These are phyloP conservation scores for Passer domesticus DNA, from an alignment of 2,113 vertebrate genomes.

Conservation along the genomic window DNA sequence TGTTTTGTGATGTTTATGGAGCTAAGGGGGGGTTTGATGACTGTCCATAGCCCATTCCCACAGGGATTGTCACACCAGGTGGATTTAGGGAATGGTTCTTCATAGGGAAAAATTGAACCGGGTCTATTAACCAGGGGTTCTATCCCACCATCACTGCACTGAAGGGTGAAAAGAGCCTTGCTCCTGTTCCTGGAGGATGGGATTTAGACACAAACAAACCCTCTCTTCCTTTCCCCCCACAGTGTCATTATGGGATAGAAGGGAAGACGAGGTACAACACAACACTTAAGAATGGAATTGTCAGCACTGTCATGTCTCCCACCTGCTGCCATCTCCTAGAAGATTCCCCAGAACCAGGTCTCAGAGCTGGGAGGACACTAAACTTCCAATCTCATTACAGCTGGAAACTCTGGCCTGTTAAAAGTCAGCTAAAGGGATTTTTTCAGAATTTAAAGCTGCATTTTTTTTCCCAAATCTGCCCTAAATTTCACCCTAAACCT, in stretches of 20 bases:
- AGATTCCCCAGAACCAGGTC: not conserved
- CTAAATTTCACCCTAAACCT: not conserved
- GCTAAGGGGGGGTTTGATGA: not conserved
- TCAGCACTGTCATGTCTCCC: accelerated
- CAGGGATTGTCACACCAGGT: accelerated
- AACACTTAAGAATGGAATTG: not conserved
- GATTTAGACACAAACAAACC: not conserved
- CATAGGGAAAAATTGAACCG: not conserved
- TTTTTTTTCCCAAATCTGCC: not conserved
- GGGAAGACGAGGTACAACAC: not conserved
- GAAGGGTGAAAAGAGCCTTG: not conserved
- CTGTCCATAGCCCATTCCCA: not conserved
- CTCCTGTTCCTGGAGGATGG: not conserved
- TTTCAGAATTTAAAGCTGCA: not conserved
- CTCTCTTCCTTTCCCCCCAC: not conserved
- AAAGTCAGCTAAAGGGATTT: not conserved
- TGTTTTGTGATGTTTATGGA: not conserved
- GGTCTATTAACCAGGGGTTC: not conserved
- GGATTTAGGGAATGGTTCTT: not conserved
- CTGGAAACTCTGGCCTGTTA: not conserved
- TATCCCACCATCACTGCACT: not conserved
- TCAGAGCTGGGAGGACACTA: not conserved
- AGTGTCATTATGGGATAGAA: not conserved
- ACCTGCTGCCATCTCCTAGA: not conserved
- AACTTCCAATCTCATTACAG: not conserved